phyloP scores from a whole-genome alignment of 2,888 invertebrate genomes.

The Malthinus flaveolus region DNA sequence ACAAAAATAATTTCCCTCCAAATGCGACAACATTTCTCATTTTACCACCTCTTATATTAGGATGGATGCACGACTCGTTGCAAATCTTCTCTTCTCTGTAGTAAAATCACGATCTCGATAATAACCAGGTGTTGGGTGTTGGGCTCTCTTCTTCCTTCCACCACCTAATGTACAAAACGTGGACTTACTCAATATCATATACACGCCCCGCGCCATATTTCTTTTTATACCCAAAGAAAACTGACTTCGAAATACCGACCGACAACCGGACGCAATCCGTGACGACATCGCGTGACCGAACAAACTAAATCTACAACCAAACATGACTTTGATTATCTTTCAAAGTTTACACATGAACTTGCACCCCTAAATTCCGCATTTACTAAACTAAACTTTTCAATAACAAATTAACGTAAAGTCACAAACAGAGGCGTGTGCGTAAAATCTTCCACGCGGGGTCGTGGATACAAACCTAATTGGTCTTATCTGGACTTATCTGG shows the following conservation, averaged over 20 bases:
- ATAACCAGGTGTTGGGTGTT: no score
- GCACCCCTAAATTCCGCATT: conserved; percentile 30
- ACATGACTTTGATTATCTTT: conserved; percentile 39
- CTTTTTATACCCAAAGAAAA: no score
- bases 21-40: neutral
- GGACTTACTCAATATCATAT: no score
- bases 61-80: conserved; percentile 7
- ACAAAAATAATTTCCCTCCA: conserved; percentile 30
- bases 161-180: no score
- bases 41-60: neutral
- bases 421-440: no score
- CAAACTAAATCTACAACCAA: conserved; percentile 33
- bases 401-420: no score
- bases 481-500: no score
- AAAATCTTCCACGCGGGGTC: no score
- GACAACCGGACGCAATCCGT: conserved; percentile 44
- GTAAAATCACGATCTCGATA: neutral
- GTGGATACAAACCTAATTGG: no score
- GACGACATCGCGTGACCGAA: conserved; percentile 44
- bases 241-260: conserved; percentile 33
- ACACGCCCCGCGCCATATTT: no score
- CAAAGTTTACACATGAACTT: conserved; percentile 42
- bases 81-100: conserved; percentile 2
- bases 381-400: no score
- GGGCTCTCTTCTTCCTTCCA: no score